These are phyloP conservation scores for Zaprionus camerounensis DNA, from an alignment of 1,140 invertebrate genomes.

Conservation along the genomic window DNA sequence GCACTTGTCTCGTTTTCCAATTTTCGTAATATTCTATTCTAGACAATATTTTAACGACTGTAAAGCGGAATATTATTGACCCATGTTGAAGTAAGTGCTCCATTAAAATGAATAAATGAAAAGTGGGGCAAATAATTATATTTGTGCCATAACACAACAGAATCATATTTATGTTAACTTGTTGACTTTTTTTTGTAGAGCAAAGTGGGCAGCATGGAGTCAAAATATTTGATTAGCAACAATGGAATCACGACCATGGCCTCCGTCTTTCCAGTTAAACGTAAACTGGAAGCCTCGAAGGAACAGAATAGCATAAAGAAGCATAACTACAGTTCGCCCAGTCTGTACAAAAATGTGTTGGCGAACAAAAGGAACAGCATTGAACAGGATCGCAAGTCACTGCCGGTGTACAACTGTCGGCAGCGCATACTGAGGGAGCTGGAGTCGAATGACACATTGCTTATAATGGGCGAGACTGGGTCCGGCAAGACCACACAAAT, in stretches of 20 bases:
- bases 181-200: background rate
- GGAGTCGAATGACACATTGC: conserved; percentile 85
- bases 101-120: no score
- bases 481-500: conserved; percentile 97
- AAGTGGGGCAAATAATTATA: background rate
- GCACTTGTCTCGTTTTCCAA: no score
- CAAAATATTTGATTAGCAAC: conserved; percentile 58
- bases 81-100: no score
- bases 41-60: no score
- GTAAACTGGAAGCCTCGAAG: conserved; percentile 49
- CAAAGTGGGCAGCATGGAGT: conserved; percentile 49
- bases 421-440: conserved; percentile 69
- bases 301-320: conserved; percentile 42
- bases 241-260: conserved; percentile 16
- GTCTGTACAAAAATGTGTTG: conserved; percentile 22
- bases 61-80: no score
- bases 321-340: conserved; percentile 23
- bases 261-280: conserved; percentile 51
- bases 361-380: conserved; percentile 37
- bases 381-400: conserved; percentile 60
- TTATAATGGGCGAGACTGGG: conserved; percentile 95
- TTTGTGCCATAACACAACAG: background rate
- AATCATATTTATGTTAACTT: background rate
- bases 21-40: no score
- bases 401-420: conserved; percentile 69